Percentiles rank a stretch among this genome's conserved stretches.
Conservation (phyloP, 2,888 invertebrate genomes). For the Charanyca ferruginea region DNA sequence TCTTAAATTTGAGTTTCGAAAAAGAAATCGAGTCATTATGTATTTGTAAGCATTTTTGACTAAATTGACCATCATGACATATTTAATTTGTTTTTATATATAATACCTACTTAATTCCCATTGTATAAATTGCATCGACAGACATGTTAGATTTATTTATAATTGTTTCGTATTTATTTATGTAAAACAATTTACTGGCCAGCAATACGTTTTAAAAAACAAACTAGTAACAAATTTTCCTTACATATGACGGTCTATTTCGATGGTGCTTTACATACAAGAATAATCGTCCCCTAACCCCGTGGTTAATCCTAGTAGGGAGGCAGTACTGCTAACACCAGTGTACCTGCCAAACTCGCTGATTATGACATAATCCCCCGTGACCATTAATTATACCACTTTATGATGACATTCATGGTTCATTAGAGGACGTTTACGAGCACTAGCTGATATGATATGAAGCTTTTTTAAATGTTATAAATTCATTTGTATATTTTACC, state of each 20-base stretch:
- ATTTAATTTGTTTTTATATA: background rate
- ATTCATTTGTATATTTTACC: background rate
- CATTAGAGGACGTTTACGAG: conserved; percentile 30
- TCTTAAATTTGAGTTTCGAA: conserved; percentile 10
- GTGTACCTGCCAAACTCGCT: conserved; percentile 33
- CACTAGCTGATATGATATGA: conserved; percentile 19
- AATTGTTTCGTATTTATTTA: background rate
- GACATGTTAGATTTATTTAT: background rate
- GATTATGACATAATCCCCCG: conserved; percentile 37
- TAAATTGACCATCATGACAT: conserved; percentile 13
- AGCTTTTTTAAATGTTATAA: conserved; percentile 8
- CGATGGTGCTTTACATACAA: background rate
- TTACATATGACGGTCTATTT: background rate
- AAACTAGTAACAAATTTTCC: background rate
- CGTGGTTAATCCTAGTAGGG: background rate
- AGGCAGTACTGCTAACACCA: conserved; percentile 8
- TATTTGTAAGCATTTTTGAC: conserved; percentile 4
- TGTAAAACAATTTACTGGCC: background rate
- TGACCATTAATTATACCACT: conserved; percentile 41
- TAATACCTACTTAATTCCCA: background rate
- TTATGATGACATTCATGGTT: conserved; percentile 42
- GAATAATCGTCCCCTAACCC: background rate
- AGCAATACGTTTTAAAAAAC: background rate
- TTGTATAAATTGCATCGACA: background rate
- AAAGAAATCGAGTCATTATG: conserved; percentile 7